Base-by-base conservation (phyloP, 2,888 invertebrate genomes). In the Trimorus sp. region DNA sequence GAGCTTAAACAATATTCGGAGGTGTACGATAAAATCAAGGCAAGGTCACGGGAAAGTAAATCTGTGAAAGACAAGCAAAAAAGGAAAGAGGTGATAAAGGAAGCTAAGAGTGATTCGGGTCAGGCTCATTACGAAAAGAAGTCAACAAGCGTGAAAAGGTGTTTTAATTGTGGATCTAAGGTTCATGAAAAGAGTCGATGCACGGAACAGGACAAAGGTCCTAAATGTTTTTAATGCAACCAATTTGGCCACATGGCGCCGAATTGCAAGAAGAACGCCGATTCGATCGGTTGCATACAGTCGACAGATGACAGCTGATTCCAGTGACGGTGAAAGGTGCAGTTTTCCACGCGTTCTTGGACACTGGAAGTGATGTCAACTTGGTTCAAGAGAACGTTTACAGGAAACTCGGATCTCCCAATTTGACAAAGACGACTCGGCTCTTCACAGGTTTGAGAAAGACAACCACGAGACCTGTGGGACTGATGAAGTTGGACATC, bases 171-270 rank as follows among this genome's bases (percentile, higher is more conserved):
- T 53, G 83, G 83, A 0, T 53, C 51, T 0, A 56, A n/a, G 8
- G 79, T 68, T 9, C 84, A 86, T 11, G 48, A 74, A 4, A 16
- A 37, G 0, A 53, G 40, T 12, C 53, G 42, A 3, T 84, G 84
- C 45, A 38, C 69, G 3, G 11, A 78, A 14, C 78, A 80, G 15
- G 58, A 59, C 7, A 81, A 83, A 58, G 84, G 83, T 1, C 71
- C 83, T 6, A 84, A 85, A 60, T 86, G 84, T 48, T 86, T 86
- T 38, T 82, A 77, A 12, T 85, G 84, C 40, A 84, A 85, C n/a
- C 16, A 79, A 4, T 85, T 73, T 59, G 82, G 84, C 1, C 84
- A 86, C 36, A 63, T 48, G 12, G 12, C 48, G n/a, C 48, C 48
- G n/a, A 40, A 40, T n/a, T 48, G 48, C 48, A 48, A 37, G 11